A percentile compares a stretch with the other conserved stretches of the same genome.
Evolutionary conservation across 2,797 vertebrate species (phyloP).

Genomic region (Cyprinella venusta): DNA sequence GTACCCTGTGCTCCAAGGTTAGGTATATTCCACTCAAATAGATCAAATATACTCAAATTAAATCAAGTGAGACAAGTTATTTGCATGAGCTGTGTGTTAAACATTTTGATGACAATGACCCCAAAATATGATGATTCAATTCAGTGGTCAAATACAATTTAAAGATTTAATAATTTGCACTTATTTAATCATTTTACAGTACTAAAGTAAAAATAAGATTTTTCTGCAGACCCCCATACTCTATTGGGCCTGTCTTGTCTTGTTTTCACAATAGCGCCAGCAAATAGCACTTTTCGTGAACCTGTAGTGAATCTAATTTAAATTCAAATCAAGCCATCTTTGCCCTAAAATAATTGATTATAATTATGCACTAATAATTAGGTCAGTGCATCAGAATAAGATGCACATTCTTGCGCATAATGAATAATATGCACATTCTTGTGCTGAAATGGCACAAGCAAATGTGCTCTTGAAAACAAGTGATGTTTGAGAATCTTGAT

Average conservation of each 20-base stretch:
- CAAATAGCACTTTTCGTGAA: neutral
- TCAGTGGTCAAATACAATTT: neutral
- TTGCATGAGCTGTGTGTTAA: neutral
- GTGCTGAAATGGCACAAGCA: neutral
- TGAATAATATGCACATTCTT: neutral
- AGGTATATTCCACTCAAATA: neutral
- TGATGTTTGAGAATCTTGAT: conserved; percentile 10
- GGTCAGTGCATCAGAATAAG: neutral
- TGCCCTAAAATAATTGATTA: neutral
- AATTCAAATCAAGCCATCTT: neutral
- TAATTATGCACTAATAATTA: conserved; percentile 31
- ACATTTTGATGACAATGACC: neutral
- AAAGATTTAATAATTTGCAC: neutral
- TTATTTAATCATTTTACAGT: neutral
- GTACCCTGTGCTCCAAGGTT: neutral
- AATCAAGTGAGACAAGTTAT: neutral
- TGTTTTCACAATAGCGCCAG: neutral
- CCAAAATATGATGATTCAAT: neutral
- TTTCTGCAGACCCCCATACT: neutral
- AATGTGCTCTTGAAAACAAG: conserved; percentile 3
- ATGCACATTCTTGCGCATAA: neutral
- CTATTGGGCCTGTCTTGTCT: neutral
- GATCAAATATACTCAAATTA: neutral
- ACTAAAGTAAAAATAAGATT: neutral
- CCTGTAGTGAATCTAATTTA: neutral